Conservation (phyloP, 1,140 invertebrate species). For the Drosophila bocki region DNA sequence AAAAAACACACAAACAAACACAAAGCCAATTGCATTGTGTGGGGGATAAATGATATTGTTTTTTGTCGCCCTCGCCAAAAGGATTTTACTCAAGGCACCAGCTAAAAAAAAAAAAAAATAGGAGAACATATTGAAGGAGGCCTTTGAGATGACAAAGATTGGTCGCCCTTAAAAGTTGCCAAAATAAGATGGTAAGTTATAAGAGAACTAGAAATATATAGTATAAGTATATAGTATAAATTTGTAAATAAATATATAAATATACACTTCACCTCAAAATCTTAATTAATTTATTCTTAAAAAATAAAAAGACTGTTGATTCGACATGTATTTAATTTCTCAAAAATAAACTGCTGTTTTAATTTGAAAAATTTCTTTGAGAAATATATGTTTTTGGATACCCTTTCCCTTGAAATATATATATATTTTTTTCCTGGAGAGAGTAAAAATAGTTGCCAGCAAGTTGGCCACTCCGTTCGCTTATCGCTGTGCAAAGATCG, state of each 20-base stretch:
- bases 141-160: neutral
- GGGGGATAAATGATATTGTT: slow-evolving; percentile 17
- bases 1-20: slow-evolving; percentile 1
- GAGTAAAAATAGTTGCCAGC: slow-evolving; percentile 48
- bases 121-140: neutral
- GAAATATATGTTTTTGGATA: neutral
- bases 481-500: slow-evolving; percentile 77
- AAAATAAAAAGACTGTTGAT: too few relatives aligned
- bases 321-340: too few relatives aligned
- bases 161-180: neutral
- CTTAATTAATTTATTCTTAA: too few relatives aligned
- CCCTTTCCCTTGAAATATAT: neutral
- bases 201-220: neutral
- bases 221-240: too few relatives aligned
- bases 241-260: too few relatives aligned
- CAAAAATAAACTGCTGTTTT: too few relatives aligned
- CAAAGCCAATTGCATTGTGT: slow-evolving; percentile 3
- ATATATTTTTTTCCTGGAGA: neutral
- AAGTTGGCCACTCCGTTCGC: slow-evolving; percentile 25
- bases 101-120: neutral
- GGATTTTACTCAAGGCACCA: slow-evolving; percentile 36
- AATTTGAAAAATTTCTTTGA: too few relatives aligned
- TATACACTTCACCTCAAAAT: too few relatives aligned
- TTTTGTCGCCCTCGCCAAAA: slow-evolving; percentile 32
- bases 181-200: neutral